These are phyloP conservation scores for Panopea generosa DNA, from an alignment of 2,888 invertebrate species.

Conservation along the genomic window DNA sequence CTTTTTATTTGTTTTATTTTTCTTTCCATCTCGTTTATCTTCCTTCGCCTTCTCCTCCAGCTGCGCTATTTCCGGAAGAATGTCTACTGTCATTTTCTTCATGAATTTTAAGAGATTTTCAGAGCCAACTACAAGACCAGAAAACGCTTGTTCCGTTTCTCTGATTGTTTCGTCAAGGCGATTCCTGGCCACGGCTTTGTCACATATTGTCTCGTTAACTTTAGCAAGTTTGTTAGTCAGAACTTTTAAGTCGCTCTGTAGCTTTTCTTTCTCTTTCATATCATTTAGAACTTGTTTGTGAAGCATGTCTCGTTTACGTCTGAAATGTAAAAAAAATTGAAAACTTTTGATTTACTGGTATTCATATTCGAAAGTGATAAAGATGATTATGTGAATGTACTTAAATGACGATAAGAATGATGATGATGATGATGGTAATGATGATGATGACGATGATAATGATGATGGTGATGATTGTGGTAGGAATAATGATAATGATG, in stretches of 20 bases:
- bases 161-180: constrained; percentile 45
- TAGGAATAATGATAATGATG: too few species aligned
- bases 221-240: constrained; percentile 46
- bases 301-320: constrained; percentile 47
- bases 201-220: constrained; percentile 52
- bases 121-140: constrained; percentile 46
- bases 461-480: too few species aligned
- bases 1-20: constrained; percentile 31
- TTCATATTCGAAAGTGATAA: too few species aligned
- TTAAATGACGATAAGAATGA: too few species aligned
- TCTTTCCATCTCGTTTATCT: constrained; percentile 15
- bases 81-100: constrained; percentile 49
- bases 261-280: constrained; percentile 46
- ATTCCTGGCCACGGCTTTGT: constrained; percentile 50
- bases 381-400: too few species aligned
- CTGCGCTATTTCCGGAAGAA: constrained; percentile 36
- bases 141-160: constrained; percentile 49
- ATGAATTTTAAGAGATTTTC: constrained; percentile 50
- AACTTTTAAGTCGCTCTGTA: constrained; percentile 51
- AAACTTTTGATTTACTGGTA: too few species aligned
- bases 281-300: constrained; percentile 54
- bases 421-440: too few species aligned
- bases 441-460: too few species aligned
- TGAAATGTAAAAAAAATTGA: constrained; percentile 39
- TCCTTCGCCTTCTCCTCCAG: constrained; percentile 16